Evolutionary conservation across 2,797 vertebrate species (phyloP).

Genomic region (Xenentodon cancila): DNA sequence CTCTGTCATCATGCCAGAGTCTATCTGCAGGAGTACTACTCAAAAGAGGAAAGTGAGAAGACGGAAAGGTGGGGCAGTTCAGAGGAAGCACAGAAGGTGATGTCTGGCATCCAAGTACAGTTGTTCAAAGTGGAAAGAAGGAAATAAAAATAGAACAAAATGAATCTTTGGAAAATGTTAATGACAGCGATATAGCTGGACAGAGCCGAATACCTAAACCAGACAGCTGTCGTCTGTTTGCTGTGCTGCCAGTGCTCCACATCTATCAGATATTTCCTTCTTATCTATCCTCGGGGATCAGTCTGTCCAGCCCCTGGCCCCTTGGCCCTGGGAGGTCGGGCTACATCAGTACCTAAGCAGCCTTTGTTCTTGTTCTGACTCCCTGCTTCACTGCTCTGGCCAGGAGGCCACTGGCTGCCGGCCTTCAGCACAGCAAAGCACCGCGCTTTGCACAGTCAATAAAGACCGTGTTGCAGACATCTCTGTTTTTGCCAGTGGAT

Average conservation of each 20-base stretch:
- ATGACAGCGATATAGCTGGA: conserved; percentile 79
- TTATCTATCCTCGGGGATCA: conserved; percentile 92
- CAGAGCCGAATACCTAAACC: conserved; percentile 32
- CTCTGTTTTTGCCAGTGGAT: conserved; percentile 27
- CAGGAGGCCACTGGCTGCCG: conserved; percentile 58
- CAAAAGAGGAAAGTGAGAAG: conserved; percentile 58
- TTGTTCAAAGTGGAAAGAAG: conserved; percentile 69
- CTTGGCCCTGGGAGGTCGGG: conserved; percentile 69
- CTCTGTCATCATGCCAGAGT: conserved; percentile 81
- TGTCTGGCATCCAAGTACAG: conserved; percentile 16
- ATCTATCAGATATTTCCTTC: conserved; percentile 86
- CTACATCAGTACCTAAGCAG: conserved; percentile 84
- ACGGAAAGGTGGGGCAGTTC: conserved; percentile 56
- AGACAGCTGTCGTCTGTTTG: conserved; percentile 41
- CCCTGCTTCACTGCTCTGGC: conserved; percentile 72
- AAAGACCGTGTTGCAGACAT: conserved; percentile 49
- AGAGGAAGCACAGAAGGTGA: conserved; percentile 55
- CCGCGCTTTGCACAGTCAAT: conserved; percentile 53
- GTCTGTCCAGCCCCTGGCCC: conserved; percentile 85
- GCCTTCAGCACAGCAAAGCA: conserved; percentile 38
- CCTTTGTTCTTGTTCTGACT: conserved; percentile 84
- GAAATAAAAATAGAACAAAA: conserved; percentile 42
- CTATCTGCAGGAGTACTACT: conserved; percentile 83
- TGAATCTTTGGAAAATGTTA: conserved; percentile 37
- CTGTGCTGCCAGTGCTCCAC: conserved; percentile 80